Percentiles rank a stretch among this genome's conserved stretches.
Evolutionary conservation across 2,797 vertebrate species (phyloP).

Genomic region (Danionella dracula): DNA sequence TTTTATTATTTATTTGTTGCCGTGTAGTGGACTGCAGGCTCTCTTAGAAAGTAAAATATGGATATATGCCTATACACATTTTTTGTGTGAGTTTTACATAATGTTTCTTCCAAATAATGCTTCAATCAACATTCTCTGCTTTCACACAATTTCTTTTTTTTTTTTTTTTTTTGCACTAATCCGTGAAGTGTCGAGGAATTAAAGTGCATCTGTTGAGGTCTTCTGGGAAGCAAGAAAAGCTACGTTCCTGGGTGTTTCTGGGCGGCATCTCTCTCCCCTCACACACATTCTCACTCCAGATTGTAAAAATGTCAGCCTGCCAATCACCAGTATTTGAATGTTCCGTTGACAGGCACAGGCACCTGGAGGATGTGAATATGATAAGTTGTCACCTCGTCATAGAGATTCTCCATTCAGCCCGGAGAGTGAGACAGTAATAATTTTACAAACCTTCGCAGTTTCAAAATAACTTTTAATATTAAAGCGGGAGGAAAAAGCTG

Average conservation of each 20-base stretch:
- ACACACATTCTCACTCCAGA: slow-evolving; percentile 65
- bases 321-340: slow-evolving; percentile 70
- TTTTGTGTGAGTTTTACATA: too few species aligned
- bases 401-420: slow-evolving; percentile 59
- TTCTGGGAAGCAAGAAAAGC: slow-evolving; percentile 36
- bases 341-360: slow-evolving; percentile 58
- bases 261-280: slow-evolving; percentile 53
- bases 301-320: slow-evolving; percentile 62
- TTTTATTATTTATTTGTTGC: too few species aligned
- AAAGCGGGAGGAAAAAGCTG: slow-evolving; percentile 37
- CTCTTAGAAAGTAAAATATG: too few species aligned
- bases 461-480: slow-evolving; percentile 61
- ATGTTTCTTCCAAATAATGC: background rate
- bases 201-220: slow-evolving; percentile 38
- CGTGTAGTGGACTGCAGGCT: too few species aligned
- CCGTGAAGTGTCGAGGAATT: slow-evolving; percentile 42
- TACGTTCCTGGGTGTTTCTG: slow-evolving; percentile 41
- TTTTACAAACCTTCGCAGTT: slow-evolving; percentile 50
- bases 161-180: slow-evolving; percentile 32
- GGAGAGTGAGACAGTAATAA: slow-evolving; percentile 57
- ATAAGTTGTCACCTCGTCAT: slow-evolving; percentile 67
- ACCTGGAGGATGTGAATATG: slow-evolving; percentile 59
- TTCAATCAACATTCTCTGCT: background rate
- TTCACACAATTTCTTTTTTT: slow-evolving; percentile 25
- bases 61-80: too few species aligned